These are phyloP conservation scores for Trilocha varians DNA, from an alignment of 2,888 invertebrate genomes.

Conservation along the genomic window DNA sequence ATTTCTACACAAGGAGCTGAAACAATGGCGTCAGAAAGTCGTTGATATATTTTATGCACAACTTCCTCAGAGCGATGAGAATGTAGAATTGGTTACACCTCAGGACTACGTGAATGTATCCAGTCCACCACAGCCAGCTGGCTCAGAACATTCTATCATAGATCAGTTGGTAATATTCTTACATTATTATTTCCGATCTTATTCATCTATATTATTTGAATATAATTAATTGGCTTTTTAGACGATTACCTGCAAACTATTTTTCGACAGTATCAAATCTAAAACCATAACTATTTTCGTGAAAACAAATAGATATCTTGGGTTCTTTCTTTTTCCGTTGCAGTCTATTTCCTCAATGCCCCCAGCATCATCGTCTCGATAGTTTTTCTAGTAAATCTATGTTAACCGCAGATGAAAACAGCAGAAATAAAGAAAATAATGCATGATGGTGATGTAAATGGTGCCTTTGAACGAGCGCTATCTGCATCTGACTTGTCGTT, in stretches of 20 bases:
- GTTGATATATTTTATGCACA: slow-evolving; percentile 23
- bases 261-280: too few relatives aligned
- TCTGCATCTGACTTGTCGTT: slow-evolving; percentile 86
- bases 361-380: too few relatives aligned
- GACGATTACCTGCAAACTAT: too few relatives aligned
- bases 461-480: slow-evolving; percentile 90
- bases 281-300: too few relatives aligned
- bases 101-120: neutral
- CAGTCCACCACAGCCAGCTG: slow-evolving; percentile 34
- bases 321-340: too few relatives aligned
- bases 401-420: slow-evolving; percentile 32
- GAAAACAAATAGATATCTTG: too few relatives aligned
- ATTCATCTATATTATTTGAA: too few relatives aligned
- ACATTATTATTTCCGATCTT: too few relatives aligned
- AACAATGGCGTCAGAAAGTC: slow-evolving; percentile 40
- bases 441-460: slow-evolving; percentile 78
- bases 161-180: slow-evolving; percentile 38
- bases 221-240: too few relatives aligned
- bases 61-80: slow-evolving; percentile 6
- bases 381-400: neutral
- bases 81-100: slow-evolving; percentile 6
- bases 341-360: too few relatives aligned
- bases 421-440: slow-evolving; percentile 42
- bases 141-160: slow-evolving; percentile 32
- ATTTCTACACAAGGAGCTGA: slow-evolving; percentile 39